Conservation (phyloP, 2,888 invertebrate genomes). For the Drosophila rellima region DNA sequence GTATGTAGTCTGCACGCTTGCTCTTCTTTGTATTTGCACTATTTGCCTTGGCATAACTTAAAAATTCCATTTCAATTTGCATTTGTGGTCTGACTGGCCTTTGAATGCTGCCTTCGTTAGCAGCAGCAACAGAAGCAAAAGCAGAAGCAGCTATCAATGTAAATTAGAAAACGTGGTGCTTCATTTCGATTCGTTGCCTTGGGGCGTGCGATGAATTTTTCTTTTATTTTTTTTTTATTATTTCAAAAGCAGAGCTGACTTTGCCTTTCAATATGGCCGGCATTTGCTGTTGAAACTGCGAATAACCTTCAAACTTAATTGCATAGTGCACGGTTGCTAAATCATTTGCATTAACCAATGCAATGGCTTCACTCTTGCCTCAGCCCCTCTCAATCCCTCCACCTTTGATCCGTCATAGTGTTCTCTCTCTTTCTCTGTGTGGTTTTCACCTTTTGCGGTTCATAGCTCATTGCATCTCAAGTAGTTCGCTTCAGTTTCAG, state of each 20-base stretch:
- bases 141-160: slow-evolving; percentile 71
- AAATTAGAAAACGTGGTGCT: slow-evolving; percentile 69
- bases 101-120: slow-evolving; percentile 71
- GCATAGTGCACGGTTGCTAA: slow-evolving; percentile 66
- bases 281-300: slow-evolving; percentile 25
- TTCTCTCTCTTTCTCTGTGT: slow-evolving; percentile 24
- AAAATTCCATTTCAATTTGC: slow-evolving; percentile 78
- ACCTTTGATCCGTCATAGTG: slow-evolving; percentile 2
- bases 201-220: slow-evolving; percentile 35
- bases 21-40: slow-evolving; percentile 19
- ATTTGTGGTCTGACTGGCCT: slow-evolving; percentile 68
- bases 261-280: slow-evolving; percentile 49
- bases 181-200: slow-evolving; percentile 75
- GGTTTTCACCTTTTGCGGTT: slow-evolving; percentile 70
- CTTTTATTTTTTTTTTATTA: slow-evolving; percentile 16
- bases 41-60: slow-evolving; percentile 76
- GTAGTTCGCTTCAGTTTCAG: slow-evolving; percentile 51
- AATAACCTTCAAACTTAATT: slow-evolving; percentile 78
- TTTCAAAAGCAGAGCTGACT: slow-evolving; percentile 22
- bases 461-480: slow-evolving; percentile 74
- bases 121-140: slow-evolving; percentile 33
- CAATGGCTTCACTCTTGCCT: slow-evolving; percentile 6
- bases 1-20: neutral
- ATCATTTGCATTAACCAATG: slow-evolving; percentile 77
- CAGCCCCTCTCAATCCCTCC: neutral